Evolutionary conservation across 2,888 invertebrate genomes (phyloP), one percentile per base, ranked within the genome.

Genomic region (Nomada ruficornis): DNA sequence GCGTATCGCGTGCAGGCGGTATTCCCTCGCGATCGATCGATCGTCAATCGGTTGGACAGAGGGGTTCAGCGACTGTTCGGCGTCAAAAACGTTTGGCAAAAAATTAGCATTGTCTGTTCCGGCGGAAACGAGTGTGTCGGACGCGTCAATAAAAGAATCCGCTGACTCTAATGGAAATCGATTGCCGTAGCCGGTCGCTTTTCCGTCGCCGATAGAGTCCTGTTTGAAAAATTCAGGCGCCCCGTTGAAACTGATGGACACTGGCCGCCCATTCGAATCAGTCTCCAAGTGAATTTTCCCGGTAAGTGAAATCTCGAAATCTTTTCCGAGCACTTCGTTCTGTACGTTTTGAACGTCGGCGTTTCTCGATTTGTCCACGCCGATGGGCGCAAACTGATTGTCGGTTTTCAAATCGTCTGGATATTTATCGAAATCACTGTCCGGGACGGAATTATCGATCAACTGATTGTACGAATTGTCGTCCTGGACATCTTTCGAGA

Each of bases 241-340:
- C 5, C 84, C 83, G 26, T 90, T 86, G 71, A 90, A 88, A 65
- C 85, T 89, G 60, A 90, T 87, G 4, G 90, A 87, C 68, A 90
- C 74, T 0, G 87, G 87, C 3, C 82, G 85, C 15, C 86, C 85
- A 50, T 87, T 80, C 18, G 65, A 72, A 44, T 80, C 88, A 63
- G 83, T 88, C n/a, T 87, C 82, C 62, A 91, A 74, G 75, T 90
- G 90, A 72, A 91, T 86, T 44, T 86, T 89, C 10, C 90, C 90
- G 2, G 77, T 89, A 44, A 91, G 65, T 2, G 91, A 91, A 60
- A 91, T 90, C 15, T 87, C 85, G 55, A 88, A 80, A 29, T 82
- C 81, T 13, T 76, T 80, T 5, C 68, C 81, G 0, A 18, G 26
- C 0, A 7, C 54, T 0, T 15, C 59, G 18, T 5, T n/a, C 4